Evolutionary conservation across 1,140 invertebrate genomes (phyloP).

Genomic region (Gonatopus flavifemur): DNA sequence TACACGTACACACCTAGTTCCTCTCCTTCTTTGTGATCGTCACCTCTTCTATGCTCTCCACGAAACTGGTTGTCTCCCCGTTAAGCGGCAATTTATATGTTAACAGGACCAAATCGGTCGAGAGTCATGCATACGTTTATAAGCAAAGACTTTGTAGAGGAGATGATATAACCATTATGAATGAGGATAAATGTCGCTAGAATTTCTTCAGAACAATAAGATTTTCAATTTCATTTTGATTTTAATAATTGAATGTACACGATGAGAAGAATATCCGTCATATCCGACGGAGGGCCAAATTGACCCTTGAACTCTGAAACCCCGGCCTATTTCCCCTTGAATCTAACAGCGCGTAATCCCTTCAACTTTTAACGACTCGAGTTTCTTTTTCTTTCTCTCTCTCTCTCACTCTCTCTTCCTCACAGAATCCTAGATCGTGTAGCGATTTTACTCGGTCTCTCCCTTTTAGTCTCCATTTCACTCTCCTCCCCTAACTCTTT

Average conservation of each 20-base stretch:
- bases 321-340: neutral
- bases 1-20: neutral
- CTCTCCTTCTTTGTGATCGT: constrained; percentile 2
- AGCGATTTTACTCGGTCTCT: constrained; percentile 6
- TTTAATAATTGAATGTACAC: no score
- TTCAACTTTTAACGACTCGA: constrained; percentile 27
- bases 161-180: no score
- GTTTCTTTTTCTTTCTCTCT: neutral
- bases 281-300: constrained; percentile 16
- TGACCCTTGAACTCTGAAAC: constrained; percentile 19
- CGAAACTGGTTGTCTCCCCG: constrained; percentile 41
- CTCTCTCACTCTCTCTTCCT: neutral
- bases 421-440: neutral
- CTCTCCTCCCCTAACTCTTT: neutral
- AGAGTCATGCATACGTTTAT: constrained; percentile 44
- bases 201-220: no score
- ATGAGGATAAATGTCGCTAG: no score
- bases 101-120: constrained; percentile 42
- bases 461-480: neutral
- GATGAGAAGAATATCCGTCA: no score
- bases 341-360: constrained; percentile 15
- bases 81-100: constrained; percentile 53
- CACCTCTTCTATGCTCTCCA: constrained; percentile 12
- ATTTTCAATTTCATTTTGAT: no score
- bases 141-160: constrained; percentile 11